Base-by-base conservation (phyloP, 2,113 vertebrate genomes). In the Gallinago media region DNA sequence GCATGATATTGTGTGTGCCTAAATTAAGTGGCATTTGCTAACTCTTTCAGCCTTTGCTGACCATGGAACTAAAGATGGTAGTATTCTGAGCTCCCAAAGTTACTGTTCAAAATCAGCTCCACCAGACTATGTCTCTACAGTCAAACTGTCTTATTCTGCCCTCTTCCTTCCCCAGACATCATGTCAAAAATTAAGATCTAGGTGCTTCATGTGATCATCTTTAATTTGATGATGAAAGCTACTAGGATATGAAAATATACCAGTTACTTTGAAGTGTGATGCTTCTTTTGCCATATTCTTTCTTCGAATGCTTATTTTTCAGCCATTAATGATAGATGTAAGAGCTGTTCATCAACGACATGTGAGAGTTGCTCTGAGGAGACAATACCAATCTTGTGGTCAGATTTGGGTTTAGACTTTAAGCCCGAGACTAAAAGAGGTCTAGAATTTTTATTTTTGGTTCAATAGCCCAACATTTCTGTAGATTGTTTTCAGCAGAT, bases 401-500 rank as follows among this genome's bases (percentile, higher is more conserved):
- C 44, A 89, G 52, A 61, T 65, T 42, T 36, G 14, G 76, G 17
- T 36, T 95, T 65, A 78, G n/a, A 74, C 11, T 88, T 92, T 56
- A 88, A 67, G 44, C 19, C 7, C 56, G 40, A 78, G 16, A 67
- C 31, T 23, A 58, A 65, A 67, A 44, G 21, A 89, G 19, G 5
- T 49, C 44, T 52, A 54, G 46, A 73, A 21, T 73, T 86, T 86
- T 67, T 88, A 63, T 77, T 92, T 95, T 92, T 76, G 22, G 6
- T 94, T 93, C n/a, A 75, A 76, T 73, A 89, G 46, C 50, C 74
- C 62, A 56, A 34, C 42, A 84, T 89, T 90, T 94, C 77, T 92
- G 46, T 56, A 94, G 44, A 75, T 76, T 82, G 20, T 68, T 96
- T 79, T 93, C 52, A 88, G 70, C 68, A 91, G 73, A 94, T 96